phyloP scores from a whole-genome alignment of 1,140 invertebrate species.

The Drosophila arizonae region DNA sequence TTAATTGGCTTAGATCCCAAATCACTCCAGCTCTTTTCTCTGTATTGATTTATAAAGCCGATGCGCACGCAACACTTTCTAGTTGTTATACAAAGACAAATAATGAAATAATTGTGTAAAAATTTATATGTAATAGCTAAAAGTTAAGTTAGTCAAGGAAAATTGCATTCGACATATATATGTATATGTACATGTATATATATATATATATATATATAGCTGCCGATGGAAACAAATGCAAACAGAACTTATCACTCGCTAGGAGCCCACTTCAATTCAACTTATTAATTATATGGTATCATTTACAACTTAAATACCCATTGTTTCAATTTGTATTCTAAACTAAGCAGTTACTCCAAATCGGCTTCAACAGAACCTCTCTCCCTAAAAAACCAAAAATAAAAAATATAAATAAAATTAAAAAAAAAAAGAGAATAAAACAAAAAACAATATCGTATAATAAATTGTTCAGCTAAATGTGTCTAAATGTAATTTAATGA shows the following conservation, averaged over 20 bases:
- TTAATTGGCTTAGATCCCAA: slow-evolving; percentile 18
- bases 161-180: slow-evolving; percentile 58
- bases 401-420: slow-evolving; percentile 7
- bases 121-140: slow-evolving; percentile 79
- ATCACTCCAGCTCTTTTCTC: background rate
- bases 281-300: slow-evolving; percentile 51
- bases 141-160: slow-evolving; percentile 73
- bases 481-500: slow-evolving; percentile 75
- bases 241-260: slow-evolving; percentile 59
- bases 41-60: slow-evolving; percentile 22
- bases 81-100: slow-evolving; percentile 81
- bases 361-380: slow-evolving; percentile 51
- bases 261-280: slow-evolving; percentile 48
- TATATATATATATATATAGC: background rate
- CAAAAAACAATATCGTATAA: slow-evolving; percentile 48
- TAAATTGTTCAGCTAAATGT: slow-evolving; percentile 78
- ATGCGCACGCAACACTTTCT: slow-evolving; percentile 57
- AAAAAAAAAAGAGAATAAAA: slow-evolving; percentile 9
- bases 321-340: slow-evolving; percentile 67
- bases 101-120: slow-evolving; percentile 65
- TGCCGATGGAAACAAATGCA: slow-evolving; percentile 34
- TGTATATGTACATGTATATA: background rate
- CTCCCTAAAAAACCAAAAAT: slow-evolving; percentile 32
- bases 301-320: slow-evolving; percentile 54
- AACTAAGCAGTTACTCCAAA: slow-evolving; percentile 47